phyloP scores from a whole-genome alignment of 1,140 invertebrate species.

The Marisa cornuarietis region DNA sequence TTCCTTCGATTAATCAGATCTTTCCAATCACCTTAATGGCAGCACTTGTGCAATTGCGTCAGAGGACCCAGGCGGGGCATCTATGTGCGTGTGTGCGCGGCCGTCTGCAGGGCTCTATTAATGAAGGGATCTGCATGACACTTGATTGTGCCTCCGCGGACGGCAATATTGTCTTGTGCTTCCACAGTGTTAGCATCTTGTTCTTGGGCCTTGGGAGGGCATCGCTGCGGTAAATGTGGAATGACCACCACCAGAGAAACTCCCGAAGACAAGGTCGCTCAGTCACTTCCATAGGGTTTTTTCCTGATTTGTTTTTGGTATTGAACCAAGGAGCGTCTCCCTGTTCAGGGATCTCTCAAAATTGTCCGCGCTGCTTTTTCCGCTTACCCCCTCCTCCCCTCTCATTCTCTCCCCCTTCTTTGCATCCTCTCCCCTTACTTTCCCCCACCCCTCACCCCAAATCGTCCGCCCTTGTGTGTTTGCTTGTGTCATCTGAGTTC shows the following conservation, averaged over 20 bases:
- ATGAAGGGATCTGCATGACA: too few relatives aligned
- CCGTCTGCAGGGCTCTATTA: too few relatives aligned
- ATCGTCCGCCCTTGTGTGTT: background rate
- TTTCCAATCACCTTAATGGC: constrained; percentile 42
- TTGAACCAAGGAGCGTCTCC: too few relatives aligned
- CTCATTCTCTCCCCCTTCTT: background rate
- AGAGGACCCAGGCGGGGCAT: constrained; percentile 15
- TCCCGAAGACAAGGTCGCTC: too few relatives aligned
- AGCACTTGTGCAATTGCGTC: constrained; percentile 32
- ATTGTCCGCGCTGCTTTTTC: background rate
- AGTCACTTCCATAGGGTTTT: constrained; percentile 26
- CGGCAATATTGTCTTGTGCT: too few relatives aligned
- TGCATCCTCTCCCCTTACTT: background rate
- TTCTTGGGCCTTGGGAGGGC: too few relatives aligned
- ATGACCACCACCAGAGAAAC: too few relatives aligned
- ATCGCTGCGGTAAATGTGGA: too few relatives aligned
- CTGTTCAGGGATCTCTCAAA: too few relatives aligned
- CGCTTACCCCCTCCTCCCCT: background rate
- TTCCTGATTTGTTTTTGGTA: background rate
- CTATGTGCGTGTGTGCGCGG: constrained; percentile 9
- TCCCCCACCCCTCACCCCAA: background rate
- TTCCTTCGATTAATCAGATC: constrained; percentile 43
- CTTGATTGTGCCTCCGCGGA: too few relatives aligned
- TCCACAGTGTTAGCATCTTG: too few relatives aligned
- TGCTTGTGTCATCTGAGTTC: too few relatives aligned